phyloP scores from a whole-genome alignment of 2,888 invertebrate species.

The Eutolmus rufibarbis region DNA sequence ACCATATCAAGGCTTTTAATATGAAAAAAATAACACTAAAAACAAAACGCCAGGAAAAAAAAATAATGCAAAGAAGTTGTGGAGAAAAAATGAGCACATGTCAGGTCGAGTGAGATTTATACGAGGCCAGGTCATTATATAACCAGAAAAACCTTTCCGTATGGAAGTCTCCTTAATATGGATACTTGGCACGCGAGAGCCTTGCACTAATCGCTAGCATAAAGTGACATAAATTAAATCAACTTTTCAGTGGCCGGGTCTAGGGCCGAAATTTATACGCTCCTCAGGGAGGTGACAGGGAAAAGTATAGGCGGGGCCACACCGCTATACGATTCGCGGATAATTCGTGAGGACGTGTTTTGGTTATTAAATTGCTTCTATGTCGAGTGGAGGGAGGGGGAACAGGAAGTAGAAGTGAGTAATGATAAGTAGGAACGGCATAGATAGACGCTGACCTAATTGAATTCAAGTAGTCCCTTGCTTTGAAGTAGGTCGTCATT shows the following conservation, averaged over 20 bases:
- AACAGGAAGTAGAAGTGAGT: not conserved
- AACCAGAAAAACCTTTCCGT: not conserved
- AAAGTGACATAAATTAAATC: slow-evolving; percentile 23
- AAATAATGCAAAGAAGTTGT: not conserved
- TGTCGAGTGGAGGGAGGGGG: not conserved
- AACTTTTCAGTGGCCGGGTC: not conserved
- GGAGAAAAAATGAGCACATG: slow-evolving; percentile 14
- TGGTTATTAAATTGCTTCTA: not conserved
- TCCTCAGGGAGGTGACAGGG: not conserved
- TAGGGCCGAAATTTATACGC: not conserved
- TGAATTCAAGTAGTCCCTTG: not conserved
- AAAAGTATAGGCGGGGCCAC: not conserved
- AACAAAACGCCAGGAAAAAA: not conserved
- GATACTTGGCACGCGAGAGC: not conserved
- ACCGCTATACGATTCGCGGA: not conserved
- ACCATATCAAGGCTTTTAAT: not conserved
- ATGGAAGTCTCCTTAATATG: not conserved
- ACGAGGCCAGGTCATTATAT: slow-evolving; percentile 6
- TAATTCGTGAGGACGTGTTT: not conserved
- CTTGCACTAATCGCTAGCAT: not conserved
- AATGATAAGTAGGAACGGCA: not conserved
- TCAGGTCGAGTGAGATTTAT: slow-evolving; percentile 14
- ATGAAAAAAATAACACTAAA: not conserved
- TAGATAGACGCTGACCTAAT: not conserved
- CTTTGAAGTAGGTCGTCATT: not conserved